Evolutionary conservation across 2,888 invertebrate genomes (phyloP).

Genomic region (Eutolmus rufibarbis): DNA sequence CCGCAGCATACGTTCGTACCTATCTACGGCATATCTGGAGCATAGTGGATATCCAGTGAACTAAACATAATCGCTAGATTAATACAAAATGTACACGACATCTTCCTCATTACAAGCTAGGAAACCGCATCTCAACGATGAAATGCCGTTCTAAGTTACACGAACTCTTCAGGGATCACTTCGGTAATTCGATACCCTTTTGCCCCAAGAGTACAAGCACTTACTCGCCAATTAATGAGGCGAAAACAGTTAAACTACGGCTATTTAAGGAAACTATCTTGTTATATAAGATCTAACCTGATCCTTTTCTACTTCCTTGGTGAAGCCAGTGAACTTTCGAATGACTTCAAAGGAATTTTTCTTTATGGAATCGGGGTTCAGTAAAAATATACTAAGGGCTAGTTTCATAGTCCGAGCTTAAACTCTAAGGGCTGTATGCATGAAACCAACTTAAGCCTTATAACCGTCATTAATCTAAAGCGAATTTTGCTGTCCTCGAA

Average conservation of each 20-base stretch:
- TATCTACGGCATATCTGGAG: conserved; percentile 3
- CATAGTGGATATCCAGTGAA: conserved; percentile 43
- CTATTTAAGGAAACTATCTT: neutral
- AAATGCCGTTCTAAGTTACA: conserved; percentile 34
- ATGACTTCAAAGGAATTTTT: neutral
- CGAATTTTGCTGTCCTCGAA: too few relatives aligned
- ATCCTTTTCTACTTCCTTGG: neutral
- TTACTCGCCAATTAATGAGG: conserved; percentile 25
- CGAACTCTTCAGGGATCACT: conserved; percentile 34
- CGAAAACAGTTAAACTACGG: neutral
- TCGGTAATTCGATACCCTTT: conserved; percentile 36
- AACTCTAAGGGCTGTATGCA: too few relatives aligned
- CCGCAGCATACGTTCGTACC: neutral
- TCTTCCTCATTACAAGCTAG: conserved; percentile 45
- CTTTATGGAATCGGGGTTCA: neutral
- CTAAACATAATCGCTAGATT: conserved; percentile 46
- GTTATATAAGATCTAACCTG: neutral
- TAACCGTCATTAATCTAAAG: too few relatives aligned
- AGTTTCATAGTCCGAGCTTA: too few relatives aligned
- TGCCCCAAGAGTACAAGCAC: neutral
- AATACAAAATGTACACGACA: conserved; percentile 48
- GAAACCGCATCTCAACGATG: conserved; percentile 40
- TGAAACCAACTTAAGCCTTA: too few relatives aligned
- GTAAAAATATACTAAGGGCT: too few relatives aligned
- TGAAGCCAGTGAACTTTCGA: neutral